Evolutionary conservation across 1,140 invertebrate species (phyloP), one percentile per base, ranked within the genome.

Genomic region (Trachymyrmex septentrionalis): DNA sequence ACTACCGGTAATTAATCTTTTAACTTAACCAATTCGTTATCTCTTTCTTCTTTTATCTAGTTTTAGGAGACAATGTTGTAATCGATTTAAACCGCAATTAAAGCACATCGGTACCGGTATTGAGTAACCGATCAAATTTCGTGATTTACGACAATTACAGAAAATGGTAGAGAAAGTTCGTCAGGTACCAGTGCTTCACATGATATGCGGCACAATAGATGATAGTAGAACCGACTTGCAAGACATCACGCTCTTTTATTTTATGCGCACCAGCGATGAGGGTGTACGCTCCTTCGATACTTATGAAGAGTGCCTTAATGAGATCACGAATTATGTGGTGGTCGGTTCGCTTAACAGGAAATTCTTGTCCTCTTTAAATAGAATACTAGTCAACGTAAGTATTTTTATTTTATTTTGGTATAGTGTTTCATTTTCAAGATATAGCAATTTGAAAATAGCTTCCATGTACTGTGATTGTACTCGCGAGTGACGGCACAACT

Each of bases 241-340:
- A 0, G 57, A 89, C 16, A 94, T 94, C 0, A 96, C 96, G 72
- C 96, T 97, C 86, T 93, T 97, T 0, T 98, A 97, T 91, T 96
- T 98, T 73, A 90, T 97, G 81, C 95, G 97, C 61, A 94, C 93
- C n/a, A 95, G 93, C 9, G 96, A 96, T 34, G 95, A 96, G 34
- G 95, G 95, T 6, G 94, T 97, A 63, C 97, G 97, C 0, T 92
- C 71, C 14, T 96, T 96, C 82, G 93, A 95, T 21, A 94, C 95
- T 5, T 88, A 93, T 38, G 91, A 95, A 21, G 95, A 96, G 44
- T 96, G 96, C 44, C 91, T 95, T 50, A 93, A 94, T 0, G 93
- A 96, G 88, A 97, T 98, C 96, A 96, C 97, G 0, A 93, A 96
- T 67, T 96, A 97, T 90, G 94, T 98, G 3, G 92, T 97, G 0